Base-by-base conservation (phyloP, 2,113 vertebrate species). In the Oreochromis tanganicae region DNA sequence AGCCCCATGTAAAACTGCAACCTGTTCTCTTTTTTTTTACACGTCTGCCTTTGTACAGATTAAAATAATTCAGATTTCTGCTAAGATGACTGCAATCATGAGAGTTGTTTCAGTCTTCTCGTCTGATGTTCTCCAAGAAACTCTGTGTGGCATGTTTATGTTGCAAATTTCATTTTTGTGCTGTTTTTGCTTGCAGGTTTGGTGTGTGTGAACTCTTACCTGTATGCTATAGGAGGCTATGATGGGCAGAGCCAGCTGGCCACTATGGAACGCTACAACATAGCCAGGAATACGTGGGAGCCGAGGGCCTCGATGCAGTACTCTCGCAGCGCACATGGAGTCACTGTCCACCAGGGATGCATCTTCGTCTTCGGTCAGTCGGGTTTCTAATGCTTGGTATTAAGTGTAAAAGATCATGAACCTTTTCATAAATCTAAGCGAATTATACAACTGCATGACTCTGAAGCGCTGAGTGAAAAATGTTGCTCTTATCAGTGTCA, bases 171-270 rank as follows among this genome's bases (percentile, higher is more conserved):
- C 10, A 79, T 59, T 83, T n/a, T 79, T 17, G 61, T 68, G 3
- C 36, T 32, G 4, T 43, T 19, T 34, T 14, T 84, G 7, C 46
- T 21, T 78, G 19, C 87, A 97, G 97, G 97, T 2, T 36, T 97
- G 88, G 97, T 95, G 83, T 95, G 95, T 50, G 4, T 97, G 86
- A 96, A 96, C 90, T 86, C 90, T 2, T 91, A 94, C 89, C 93
- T 97, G 81, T 97, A 97, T 14, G 96, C 96, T 3, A 86, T 97
- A 21, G 97, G 97, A 24, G 97, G 97, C 5, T 97, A 96, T 36
- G 95, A 97, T 52, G 97, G 97, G 9, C 92, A 32, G 73, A 92
- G 41, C 46, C 97, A 97, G 91, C 94, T 97, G 56, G 91, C 90
- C 50, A 91, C 95, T 1, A 89, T 95, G 91, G 97, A 97, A 89